Evolutionary conservation across 64 coral and sea anemone species (phyloP).

Genomic region (Montipora capricornis): DNA sequence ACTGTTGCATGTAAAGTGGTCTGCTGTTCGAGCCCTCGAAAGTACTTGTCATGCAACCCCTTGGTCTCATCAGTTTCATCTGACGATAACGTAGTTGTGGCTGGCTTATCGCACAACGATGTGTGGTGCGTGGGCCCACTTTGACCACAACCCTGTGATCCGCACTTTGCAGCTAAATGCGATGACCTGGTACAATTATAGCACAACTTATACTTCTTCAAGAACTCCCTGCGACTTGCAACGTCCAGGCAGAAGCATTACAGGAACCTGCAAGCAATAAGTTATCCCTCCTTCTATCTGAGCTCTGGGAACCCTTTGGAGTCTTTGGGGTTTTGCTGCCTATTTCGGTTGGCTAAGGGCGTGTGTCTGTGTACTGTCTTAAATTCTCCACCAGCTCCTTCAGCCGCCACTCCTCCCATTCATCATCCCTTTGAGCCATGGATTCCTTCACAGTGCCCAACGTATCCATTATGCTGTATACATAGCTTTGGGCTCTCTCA

Average conservation of each 20-base stretch:
- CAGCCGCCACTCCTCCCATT: slow-evolving; percentile 70
- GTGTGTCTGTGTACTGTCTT: too few relatives aligned
- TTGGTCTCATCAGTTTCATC: too few relatives aligned
- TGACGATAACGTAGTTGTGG: too few relatives aligned
- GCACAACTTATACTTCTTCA: slow-evolving; percentile 23
- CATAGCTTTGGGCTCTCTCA: too few relatives aligned
- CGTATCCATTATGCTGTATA: too few relatives aligned
- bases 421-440: slow-evolving; percentile 64
- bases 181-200: not conserved
- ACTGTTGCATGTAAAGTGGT: too few relatives aligned
- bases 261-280: not conserved
- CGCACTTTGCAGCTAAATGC: not conserved
- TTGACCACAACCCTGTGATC: too few relatives aligned
- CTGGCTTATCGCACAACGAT: too few relatives aligned
- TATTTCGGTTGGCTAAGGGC: not conserved
- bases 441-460: slow-evolving; percentile 39
- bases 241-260: slow-evolving; percentile 1
- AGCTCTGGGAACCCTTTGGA: too few relatives aligned
- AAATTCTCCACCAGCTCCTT: slow-evolving; percentile 43
- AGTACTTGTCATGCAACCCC: too few relatives aligned
- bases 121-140: too few relatives aligned
- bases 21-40: too few relatives aligned
- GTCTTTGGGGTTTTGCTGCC: not conserved
- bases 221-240: slow-evolving; percentile 30
- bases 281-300: not conserved